A percentile compares a stretch with the other conserved stretches of the same genome.
phyloP scores from a whole-genome alignment of 2,888 invertebrate species.

The Drosophila monieri region DNA sequence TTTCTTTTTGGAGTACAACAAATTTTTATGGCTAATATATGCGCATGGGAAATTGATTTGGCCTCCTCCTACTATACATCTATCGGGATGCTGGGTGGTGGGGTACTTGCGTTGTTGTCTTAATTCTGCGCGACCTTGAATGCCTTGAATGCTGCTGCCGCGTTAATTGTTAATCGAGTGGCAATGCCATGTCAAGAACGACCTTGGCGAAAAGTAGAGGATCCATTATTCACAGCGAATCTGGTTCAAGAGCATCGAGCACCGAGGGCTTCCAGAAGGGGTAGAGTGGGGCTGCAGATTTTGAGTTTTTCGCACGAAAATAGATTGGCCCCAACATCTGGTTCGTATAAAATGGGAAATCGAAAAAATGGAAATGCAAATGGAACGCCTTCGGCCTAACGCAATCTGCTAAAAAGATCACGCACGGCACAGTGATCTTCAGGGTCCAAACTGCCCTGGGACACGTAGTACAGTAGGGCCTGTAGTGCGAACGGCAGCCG shows the following conservation, averaged over 20 bases:
- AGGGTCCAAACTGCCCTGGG: conserved; percentile 50
- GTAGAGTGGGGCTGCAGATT: conserved; percentile 37
- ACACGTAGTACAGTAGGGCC: conserved; percentile 62
- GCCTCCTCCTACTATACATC: conserved; percentile 12
- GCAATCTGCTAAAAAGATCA: conserved; percentile 45
- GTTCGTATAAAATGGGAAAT: conserved; percentile 67
- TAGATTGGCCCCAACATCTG: conserved; percentile 69
- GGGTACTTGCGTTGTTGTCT: background rate
- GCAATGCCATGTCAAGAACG: conserved; percentile 61
- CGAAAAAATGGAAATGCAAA: conserved; percentile 15
- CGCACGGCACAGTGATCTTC: conserved; percentile 63
- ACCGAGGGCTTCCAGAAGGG: conserved; percentile 15
- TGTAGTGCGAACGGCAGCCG: conserved; percentile 67
- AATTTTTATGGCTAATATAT: conserved; percentile 81
- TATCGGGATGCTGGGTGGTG: conserved; percentile 5
- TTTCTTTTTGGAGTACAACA: conserved; percentile 33
- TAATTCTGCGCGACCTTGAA: conserved; percentile 30
- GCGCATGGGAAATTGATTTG: conserved; percentile 70
- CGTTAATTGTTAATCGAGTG: conserved; percentile 41
- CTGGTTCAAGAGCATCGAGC: conserved; percentile 59
- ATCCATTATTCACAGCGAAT: conserved; percentile 59
- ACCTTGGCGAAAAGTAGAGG: conserved; percentile 57
- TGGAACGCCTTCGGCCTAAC: conserved; percentile 16
- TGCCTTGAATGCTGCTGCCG: background rate
- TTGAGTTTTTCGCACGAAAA: conserved; percentile 55